Percentiles rank a stretch among this genome's conserved stretches.
phyloP scores from a whole-genome alignment of 1,140 invertebrate genomes.

The Trichonephila clavata region DNA sequence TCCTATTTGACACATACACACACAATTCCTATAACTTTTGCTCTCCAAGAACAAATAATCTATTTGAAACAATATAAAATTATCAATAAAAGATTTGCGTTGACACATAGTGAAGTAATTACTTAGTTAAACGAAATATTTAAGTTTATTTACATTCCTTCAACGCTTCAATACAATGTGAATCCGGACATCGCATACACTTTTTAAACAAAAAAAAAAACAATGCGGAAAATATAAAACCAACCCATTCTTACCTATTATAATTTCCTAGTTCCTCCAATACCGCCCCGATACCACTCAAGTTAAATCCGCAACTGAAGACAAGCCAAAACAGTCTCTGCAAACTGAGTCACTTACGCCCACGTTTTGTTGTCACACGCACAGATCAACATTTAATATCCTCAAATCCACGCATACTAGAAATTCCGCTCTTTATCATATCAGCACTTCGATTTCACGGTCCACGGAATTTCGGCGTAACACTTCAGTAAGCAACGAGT shows the following conservation, averaged over 20 bases:
- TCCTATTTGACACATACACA: too few species aligned
- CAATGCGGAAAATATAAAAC: too few species aligned
- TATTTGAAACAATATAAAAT: too few species aligned
- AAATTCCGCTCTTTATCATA: slow-evolving; percentile 30
- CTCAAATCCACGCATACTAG: slow-evolving; percentile 7
- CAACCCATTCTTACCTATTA: neutral
- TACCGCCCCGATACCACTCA: neutral
- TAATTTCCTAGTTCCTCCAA: neutral
- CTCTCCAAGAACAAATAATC: too few species aligned
- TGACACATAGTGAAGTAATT: too few species aligned
- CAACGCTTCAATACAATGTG: too few species aligned
- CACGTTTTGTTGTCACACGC: neutral
- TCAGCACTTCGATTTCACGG: slow-evolving; percentile 29
- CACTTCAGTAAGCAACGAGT: slow-evolving; percentile 22
- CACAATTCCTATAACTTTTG: too few species aligned
- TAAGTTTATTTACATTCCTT: too few species aligned
- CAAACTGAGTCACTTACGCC: neutral
- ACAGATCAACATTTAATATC: slow-evolving; percentile 5
- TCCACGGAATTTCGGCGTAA: neutral
- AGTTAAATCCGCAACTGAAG: neutral
- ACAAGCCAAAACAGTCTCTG: neutral
- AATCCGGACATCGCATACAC: too few species aligned
- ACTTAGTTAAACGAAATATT: too few species aligned
- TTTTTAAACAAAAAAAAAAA: too few species aligned
- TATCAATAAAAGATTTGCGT: too few species aligned